These are phyloP conservation scores for Theocolax elegans DNA, from an alignment of 1,140 invertebrate species.

Conservation along the genomic window DNA sequence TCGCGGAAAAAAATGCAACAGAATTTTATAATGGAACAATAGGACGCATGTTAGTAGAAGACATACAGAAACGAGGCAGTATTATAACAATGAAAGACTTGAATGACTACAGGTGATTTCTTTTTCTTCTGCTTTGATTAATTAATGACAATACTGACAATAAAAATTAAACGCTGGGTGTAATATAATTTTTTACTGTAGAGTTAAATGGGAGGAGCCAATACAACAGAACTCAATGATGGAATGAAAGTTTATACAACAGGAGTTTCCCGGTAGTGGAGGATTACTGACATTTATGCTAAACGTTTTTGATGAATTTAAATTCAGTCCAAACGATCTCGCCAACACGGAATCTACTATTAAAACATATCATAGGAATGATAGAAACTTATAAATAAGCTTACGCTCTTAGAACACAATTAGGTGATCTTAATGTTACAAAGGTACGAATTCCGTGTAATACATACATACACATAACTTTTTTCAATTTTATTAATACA, in stretches of 20 bases:
- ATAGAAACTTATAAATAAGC: constrained; percentile 93
- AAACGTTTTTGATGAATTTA: constrained; percentile 82
- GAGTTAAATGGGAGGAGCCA: constrained; percentile 75
- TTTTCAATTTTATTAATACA: too few relatives aligned
- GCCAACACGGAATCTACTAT: constrained; percentile 69
- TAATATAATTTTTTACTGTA: constrained; percentile 60
- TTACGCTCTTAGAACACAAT: constrained; percentile 82
- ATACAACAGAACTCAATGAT: constrained; percentile 70
- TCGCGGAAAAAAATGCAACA: constrained; percentile 78
- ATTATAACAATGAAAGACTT: constrained; percentile 82
- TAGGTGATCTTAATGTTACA: constrained; percentile 86
- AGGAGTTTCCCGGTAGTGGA: constrained; percentile 85
- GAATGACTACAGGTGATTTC: constrained; percentile 77
- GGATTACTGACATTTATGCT: constrained; percentile 83
- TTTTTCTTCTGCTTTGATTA: too few relatives aligned
- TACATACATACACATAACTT: too few relatives aligned
- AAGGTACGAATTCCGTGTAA: too few relatives aligned
- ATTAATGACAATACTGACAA: too few relatives aligned
- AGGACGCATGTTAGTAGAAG: constrained; percentile 75
- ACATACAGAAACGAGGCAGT: constrained; percentile 77
- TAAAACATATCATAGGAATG: constrained; percentile 85
- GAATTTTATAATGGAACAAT: constrained; percentile 84
- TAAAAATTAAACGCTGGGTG: too few relatives aligned
- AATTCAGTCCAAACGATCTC: constrained; percentile 71
- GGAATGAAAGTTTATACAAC: constrained; percentile 76